These are phyloP conservation scores for Callipepla squamata DNA, from an alignment of 2,113 vertebrate species.

Conservation along the genomic window DNA sequence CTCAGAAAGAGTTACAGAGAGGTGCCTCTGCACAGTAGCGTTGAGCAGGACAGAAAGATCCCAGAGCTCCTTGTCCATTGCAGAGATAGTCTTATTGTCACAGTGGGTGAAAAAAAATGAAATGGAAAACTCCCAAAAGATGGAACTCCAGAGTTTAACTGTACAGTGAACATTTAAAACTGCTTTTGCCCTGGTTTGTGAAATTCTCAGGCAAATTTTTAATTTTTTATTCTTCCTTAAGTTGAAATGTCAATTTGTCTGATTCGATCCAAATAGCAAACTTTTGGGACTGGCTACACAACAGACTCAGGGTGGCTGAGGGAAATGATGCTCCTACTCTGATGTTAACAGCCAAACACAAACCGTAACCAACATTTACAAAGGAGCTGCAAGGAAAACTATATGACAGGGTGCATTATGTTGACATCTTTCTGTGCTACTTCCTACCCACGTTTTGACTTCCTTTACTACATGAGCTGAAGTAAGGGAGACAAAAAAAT, in stretches of 20 bases:
- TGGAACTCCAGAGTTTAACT: background rate
- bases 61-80: background rate
- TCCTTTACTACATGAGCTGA: background rate
- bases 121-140: background rate
- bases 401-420: background rate
- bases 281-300: accelerated
- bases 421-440: background rate
- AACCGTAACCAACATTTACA: background rate
- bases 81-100: background rate
- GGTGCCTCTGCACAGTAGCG: background rate
- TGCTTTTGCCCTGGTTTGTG: background rate
- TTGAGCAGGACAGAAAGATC: background rate
- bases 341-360: background rate
- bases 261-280: background rate
- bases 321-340: background rate
- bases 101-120: accelerated
- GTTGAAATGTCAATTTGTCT: background rate
- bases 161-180: background rate
- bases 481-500: background rate
- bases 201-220: background rate
- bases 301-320: background rate
- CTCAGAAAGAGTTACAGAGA: background rate
- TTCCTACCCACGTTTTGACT: background rate
- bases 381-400: background rate
- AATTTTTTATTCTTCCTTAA: background rate